Percentiles rank a stretch among this genome's conserved stretches.
phyloP scores from a whole-genome alignment of 2,888 invertebrate genomes.

The Hipparchia sbordonii region DNA sequence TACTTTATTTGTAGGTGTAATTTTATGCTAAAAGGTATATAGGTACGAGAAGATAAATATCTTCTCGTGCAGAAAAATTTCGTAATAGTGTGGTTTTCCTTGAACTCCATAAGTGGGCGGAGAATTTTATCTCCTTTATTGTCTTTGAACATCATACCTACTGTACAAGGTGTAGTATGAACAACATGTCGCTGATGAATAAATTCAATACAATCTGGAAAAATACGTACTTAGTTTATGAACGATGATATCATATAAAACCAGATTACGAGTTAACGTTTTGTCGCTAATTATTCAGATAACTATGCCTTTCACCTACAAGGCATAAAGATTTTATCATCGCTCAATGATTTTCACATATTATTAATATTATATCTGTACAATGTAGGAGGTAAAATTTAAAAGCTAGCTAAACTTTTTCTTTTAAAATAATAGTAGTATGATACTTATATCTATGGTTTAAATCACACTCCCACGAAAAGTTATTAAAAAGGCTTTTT shows the following conservation, averaged over 20 bases:
- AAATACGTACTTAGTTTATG: neutral
- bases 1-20: neutral
- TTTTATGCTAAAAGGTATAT: neutral
- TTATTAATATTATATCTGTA: no score
- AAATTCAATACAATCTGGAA: neutral
- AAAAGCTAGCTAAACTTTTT: no score
- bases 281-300: neutral
- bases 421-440: no score
- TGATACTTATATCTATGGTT: no score
- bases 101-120: constrained; percentile 25
- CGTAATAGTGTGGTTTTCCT: constrained; percentile 29
- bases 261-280: neutral
- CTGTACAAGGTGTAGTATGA: neutral
- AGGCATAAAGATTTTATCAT: neutral
- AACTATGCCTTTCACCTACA: neutral
- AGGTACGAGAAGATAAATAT: no score
- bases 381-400: no score
- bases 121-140: constrained; percentile 29
- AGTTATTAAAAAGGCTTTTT: neutral
- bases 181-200: neutral
- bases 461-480: no score
- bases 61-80: constrained; percentile 20
- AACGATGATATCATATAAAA: neutral
- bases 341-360: no score
- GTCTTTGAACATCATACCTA: constrained; percentile 17